A percentile compares a stretch with the other conserved stretches of the same genome.
These are phyloP conservation scores for Orchestia grillus DNA, from an alignment of 1,140 invertebrate species.

Conservation along the genomic window DNA sequence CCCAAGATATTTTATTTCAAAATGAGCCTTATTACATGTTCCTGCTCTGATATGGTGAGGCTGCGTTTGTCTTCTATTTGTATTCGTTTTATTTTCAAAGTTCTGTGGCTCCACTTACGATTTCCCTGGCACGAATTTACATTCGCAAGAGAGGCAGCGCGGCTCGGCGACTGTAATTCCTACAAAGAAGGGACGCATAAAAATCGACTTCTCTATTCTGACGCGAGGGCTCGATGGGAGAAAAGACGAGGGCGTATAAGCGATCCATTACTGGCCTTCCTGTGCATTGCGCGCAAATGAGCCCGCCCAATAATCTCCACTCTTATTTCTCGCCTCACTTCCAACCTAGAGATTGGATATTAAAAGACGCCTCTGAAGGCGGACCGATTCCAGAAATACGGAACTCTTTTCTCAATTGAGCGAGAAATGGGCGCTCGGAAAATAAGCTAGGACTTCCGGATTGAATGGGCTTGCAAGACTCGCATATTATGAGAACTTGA, in stretches of 20 bases:
- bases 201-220: not conserved
- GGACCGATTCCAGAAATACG: not conserved
- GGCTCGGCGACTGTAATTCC: not conserved
- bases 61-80: not conserved
- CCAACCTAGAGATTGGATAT: not conserved
- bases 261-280: not conserved
- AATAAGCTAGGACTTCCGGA: not conserved
- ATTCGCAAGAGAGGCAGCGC: not conserved
- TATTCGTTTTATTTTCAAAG: not conserved
- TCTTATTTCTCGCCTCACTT: conserved; percentile 41
- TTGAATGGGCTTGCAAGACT: not conserved
- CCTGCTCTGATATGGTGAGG: not conserved
- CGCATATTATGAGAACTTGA: not conserved
- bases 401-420: not conserved
- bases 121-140: not conserved
- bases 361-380: not conserved
- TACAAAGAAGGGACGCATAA: not conserved
- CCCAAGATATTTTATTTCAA: not conserved
- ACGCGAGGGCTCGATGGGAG: not conserved
- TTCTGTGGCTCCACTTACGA: not conserved
- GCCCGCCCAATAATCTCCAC: not conserved
- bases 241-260: not conserved
- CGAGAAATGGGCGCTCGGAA: not conserved
- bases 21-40: not conserved
- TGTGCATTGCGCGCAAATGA: conserved; percentile 34